A percentile compares a stretch with the other conserved stretches of the same genome.
Evolutionary conservation across 2,113 vertebrate species (phyloP).

Genomic region (human (Homo sapiens)): GRCh38 chr12:96013001-96013500

Average conservation of each 20-base stretch:
- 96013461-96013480: neutral
- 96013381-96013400: neutral
- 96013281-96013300: neutral
- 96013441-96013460: neutral
- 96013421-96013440: neutral
- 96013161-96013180: neutral
- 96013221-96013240: conserved; percentile 98
- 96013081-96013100: neutral
- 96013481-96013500: neutral
- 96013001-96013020: neutral
- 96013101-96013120: neutral
- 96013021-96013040: neutral
- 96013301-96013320: neutral
- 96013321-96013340: neutral
- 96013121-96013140: neutral
- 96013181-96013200: conserved; percentile 91
- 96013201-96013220: conserved; percentile 94
- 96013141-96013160: neutral
- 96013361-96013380: neutral
- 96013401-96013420: neutral
- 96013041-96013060: conserved; percentile 33
- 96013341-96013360: neutral
- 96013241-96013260: conserved; percentile 93
- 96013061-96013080: neutral
- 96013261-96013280: conserved; percentile 48